Base-by-base conservation (phyloP, 2,888 invertebrate genomes). In the Eupithecia vulgata region DNA sequence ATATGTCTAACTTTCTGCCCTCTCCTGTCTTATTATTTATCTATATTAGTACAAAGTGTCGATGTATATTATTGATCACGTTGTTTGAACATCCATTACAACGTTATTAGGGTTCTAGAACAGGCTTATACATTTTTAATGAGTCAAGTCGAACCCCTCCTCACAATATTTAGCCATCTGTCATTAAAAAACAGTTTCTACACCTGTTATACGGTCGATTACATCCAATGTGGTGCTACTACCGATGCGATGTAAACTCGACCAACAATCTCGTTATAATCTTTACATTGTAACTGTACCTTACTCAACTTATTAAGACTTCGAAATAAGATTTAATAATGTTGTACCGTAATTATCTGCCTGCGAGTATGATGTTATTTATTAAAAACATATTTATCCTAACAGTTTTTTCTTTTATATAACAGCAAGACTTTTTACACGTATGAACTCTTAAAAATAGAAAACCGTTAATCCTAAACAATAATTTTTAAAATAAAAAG, bases 171-270 rank as follows among this genome's bases (percentile, higher is more conserved):
- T 59, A 61, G 76, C 82, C 81, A 85, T 82, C 81, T 84, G 82
- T 79, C 66, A 65, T 77, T 75, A 77, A 59, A 52, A 76, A 79
- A 78, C 80, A 81, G 81, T 86, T 86, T 84, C 82, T 84, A 88
- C 88, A 90, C 88, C 88, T 90, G 87, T 84, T 86, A 81, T 80
- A 78, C 81, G 83, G 78, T 81, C 72, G 76, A 84, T 73, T 81
- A 79, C 77, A 76, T 78, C 76, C 71, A 71, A 73, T 74, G 45
- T 57, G 25, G 25, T 13, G 57, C 13, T 52, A 12, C 52, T 70
- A 67, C 30, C 15, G 72, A 74, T 62, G 70, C 42, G 67, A 71
- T n/a, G n/a, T 45, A 1, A 77, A 73, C 64, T 73, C 67, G 73
- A 68, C 71, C 71, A 68, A 52, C 37, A 68, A 40, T 52, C 52